Base-by-base conservation (phyloP, 2,888 invertebrate genomes). In the Tetragnatha montana region DNA sequence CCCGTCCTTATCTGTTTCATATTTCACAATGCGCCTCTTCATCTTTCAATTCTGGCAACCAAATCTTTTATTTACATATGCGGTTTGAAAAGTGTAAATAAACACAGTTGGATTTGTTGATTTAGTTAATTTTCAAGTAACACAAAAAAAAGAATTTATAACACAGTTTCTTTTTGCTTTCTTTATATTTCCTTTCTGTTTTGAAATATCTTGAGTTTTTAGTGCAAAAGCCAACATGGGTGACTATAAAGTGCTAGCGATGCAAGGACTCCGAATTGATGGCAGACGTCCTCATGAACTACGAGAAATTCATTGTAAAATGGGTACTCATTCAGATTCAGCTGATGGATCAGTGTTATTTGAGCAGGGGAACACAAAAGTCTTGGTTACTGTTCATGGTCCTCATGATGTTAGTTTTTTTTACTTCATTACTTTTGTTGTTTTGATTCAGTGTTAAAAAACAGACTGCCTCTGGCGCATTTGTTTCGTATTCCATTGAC, bases 271-370 rank as follows among this genome's bases (percentile, higher is more conserved):
- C 60, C 95, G 98, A 19, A 94, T 96, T 76, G 99, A 99, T 94
- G 99, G 99, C 0, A 95, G 99, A 86, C 95, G 97, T 92, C 96
- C 98, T 0, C 95, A 96, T 92, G 98, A 99, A 94, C 94, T 99
- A 70, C 95, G 99, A 19, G 92, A 93, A 92, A 93, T 99, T 92
- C 95, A 96, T 87, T 97, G 98, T 93, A 96, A 96, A 93, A 94
- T 99, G 91, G 98, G 98, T 8, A 97, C 98, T n/a, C 98, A 98
- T 92, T 96, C 95, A 69, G 97, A 98, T 93, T 35, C 35, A 35
- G 98, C 98, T 0, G 98, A 98, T 94, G 99, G 99, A 79, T 98
- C 98, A 93, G 98, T 98, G 0, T 99, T 98, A 93, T 95, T 98
- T 91, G 98, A 98, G 93, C 98, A 98, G 93, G 99, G 99, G 86